A percentile compares a stretch with the other conserved stretches of the same genome.
These are phyloP conservation scores for Pipra filicauda DNA, from an alignment of 2,113 vertebrate species.

Conservation along the genomic window DNA sequence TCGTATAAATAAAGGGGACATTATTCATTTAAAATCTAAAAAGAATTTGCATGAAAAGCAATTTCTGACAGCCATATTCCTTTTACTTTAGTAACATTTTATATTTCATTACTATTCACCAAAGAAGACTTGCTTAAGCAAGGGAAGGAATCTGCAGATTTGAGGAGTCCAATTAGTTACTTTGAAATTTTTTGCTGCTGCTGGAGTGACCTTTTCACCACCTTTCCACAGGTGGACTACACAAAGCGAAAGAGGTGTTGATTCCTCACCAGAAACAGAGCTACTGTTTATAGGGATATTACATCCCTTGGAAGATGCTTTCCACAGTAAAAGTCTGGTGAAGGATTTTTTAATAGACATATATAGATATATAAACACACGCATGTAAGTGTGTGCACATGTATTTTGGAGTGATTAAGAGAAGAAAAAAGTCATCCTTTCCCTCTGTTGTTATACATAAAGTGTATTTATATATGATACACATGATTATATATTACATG, in stretches of 20 bases:
- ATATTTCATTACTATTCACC: neutral
- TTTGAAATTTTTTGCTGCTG: neutral
- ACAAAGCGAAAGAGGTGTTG: neutral
- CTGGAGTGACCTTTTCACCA: neutral
- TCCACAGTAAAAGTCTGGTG: too few species aligned
- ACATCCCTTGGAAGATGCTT: neutral
- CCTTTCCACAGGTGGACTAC: neutral
- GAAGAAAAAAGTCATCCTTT: neutral
- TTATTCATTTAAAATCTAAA: neutral
- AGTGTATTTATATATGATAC: neutral
- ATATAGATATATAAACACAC: too few species aligned
- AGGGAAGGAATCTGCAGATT: neutral
- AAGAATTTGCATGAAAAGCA: neutral
- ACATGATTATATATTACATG: neutral
- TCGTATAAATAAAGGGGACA: neutral
- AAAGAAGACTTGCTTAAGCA: neutral
- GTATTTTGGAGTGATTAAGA: neutral
- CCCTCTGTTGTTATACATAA: neutral
- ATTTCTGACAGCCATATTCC: neutral
- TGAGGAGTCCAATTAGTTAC: neutral
- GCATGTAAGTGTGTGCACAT: neutral
- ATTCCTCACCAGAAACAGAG: neutral
- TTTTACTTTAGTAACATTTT: neutral
- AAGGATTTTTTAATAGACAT: too few species aligned
- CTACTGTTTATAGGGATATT: neutral